Percentiles rank a stretch among this genome's conserved stretches.
These are phyloP conservation scores for Gymnorhina tibicen DNA, from an alignment of 2,113 vertebrate genomes.

Conservation along the genomic window DNA sequence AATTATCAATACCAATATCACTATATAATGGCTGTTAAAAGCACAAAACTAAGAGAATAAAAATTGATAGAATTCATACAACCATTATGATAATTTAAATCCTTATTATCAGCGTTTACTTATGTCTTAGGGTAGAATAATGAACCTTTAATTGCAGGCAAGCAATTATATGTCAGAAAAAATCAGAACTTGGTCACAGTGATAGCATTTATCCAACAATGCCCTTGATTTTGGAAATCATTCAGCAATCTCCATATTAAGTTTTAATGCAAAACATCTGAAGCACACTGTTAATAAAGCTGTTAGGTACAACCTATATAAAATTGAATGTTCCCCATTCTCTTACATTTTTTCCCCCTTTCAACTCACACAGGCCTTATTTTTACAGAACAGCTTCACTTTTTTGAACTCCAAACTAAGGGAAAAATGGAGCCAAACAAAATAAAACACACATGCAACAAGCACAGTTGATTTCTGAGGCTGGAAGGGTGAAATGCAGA, in stretches of 20 bases:
- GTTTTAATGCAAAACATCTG: conserved; percentile 48
- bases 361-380: background rate
- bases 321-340: background rate
- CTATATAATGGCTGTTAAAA: background rate
- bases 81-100: conserved; percentile 10
- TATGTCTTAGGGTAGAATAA: conserved; percentile 5
- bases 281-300: conserved; percentile 4
- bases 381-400: conserved; percentile 18
- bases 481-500: background rate
- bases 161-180: conserved; percentile 26
- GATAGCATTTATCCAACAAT: conserved; percentile 2
- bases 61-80: background rate
- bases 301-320: background rate
- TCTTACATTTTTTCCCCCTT: background rate
- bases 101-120: conserved; percentile 3
- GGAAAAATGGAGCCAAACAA: conserved; percentile 4
- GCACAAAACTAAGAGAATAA: background rate
- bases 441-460: conserved; percentile 9
- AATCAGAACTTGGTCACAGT: background rate
- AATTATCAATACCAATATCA: background rate
- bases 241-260: background rate
- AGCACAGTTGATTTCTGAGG: background rate
- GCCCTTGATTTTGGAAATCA: conserved; percentile 18
- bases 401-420: conserved; percentile 31
- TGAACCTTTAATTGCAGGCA: conserved; percentile 8